Evolutionary conservation across 2,888 invertebrate species (phyloP).

Genomic region (Hybos culiciformis): DNA sequence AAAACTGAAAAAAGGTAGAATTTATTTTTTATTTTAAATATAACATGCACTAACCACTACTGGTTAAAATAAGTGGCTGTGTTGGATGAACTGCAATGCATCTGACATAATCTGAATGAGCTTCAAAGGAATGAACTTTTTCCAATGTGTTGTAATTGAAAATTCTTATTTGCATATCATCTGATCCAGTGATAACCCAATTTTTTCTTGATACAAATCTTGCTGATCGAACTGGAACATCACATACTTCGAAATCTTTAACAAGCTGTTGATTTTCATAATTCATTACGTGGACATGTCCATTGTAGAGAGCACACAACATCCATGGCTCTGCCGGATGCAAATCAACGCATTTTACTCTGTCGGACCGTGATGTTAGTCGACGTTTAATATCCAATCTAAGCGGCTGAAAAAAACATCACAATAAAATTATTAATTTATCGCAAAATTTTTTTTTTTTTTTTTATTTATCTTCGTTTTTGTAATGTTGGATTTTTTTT

Average conservation of each 20-base stretch:
- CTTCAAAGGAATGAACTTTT: constrained; percentile 89
- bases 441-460: too few relatives aligned
- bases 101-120: constrained; percentile 95
- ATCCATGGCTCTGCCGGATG: constrained; percentile 99
- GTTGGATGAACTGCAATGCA: constrained; percentile 95
- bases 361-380: constrained; percentile 91
- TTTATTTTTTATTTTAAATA: background rate
- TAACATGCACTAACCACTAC: constrained; percentile 63
- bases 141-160: constrained; percentile 99
- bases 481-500: too few relatives aligned
- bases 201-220: constrained; percentile 95
- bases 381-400: constrained; percentile 97
- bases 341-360: constrained; percentile 95
- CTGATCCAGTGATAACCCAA: constrained; percentile 97
- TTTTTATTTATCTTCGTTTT: too few relatives aligned
- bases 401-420: constrained; percentile 48
- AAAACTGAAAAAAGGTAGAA: background rate
- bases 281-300: constrained; percentile 99
- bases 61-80: constrained; percentile 90
- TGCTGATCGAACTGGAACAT: constrained; percentile 89
- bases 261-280: constrained; percentile 87
- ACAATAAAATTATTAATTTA: too few relatives aligned
- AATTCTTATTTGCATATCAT: constrained; percentile 88
- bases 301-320: constrained; percentile 94
- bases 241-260: constrained; percentile 86